These are phyloP conservation scores for Triops cancriformis DNA, from an alignment of 1,140 invertebrate species.

Conservation along the genomic window DNA sequence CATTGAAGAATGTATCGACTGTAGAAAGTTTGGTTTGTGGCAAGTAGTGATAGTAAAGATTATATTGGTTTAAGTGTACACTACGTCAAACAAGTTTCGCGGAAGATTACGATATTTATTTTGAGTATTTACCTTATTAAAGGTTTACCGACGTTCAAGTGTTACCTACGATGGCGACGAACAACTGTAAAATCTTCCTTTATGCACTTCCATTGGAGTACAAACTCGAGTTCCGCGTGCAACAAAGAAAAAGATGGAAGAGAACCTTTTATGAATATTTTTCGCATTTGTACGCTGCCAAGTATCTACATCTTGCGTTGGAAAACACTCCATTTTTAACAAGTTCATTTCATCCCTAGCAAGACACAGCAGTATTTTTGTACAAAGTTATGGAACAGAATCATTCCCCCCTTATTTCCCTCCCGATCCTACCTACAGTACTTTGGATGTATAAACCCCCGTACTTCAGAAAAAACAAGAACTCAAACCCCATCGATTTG, in stretches of 20 bases:
- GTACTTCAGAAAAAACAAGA: too few species aligned
- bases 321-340: background rate
- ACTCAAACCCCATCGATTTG: background rate
- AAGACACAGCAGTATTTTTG: background rate
- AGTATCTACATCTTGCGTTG: background rate
- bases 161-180: constrained; percentile 26
- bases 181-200: constrained; percentile 21
- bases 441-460: too few species aligned
- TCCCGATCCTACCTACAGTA: background rate
- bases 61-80: too few species aligned
- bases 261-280: background rate
- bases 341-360: background rate
- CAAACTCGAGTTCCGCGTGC: background rate
- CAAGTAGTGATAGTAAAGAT: too few species aligned
- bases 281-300: background rate
- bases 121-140: background rate
- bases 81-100: background rate
- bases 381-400: background rate
- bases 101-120: background rate
- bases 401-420: background rate
- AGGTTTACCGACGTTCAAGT: constrained; percentile 26
- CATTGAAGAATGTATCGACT: too few species aligned
- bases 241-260: background rate
- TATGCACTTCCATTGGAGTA: background rate
- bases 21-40: too few species aligned